These are phyloP conservation scores for Ceyx erithaca DNA, from an alignment of 2,797 vertebrate genomes.

Conservation along the genomic window DNA sequence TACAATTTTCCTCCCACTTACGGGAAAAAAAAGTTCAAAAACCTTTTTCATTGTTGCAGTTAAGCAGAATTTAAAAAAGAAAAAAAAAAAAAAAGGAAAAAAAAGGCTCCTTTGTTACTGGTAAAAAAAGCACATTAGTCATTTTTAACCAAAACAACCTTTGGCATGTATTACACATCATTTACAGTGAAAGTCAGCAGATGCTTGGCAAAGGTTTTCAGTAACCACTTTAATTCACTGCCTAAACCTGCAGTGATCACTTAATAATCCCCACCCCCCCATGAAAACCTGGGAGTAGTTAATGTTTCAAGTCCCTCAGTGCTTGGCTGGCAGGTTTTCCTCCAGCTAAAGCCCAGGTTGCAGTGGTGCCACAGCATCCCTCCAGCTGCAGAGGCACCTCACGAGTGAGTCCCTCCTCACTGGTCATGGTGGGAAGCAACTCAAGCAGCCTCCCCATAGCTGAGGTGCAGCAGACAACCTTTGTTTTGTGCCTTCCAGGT, in stretches of 20 bases:
- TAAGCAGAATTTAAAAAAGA: neutral
- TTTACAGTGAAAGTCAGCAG: neutral
- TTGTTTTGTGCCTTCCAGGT: neutral
- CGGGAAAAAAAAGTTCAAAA: neutral
- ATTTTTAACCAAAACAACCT: slow-evolving; percentile 17
- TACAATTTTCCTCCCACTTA: neutral
- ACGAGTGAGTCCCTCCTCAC: accelerated
- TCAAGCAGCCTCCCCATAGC: neutral
- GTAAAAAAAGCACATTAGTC: neutral
- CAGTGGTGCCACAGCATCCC: neutral
- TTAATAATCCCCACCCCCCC: neutral
- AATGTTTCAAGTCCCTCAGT: accelerated
- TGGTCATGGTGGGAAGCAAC: neutral
- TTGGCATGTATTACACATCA: neutral
- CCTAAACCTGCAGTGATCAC: neutral
- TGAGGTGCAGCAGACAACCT: accelerated
- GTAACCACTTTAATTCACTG: neutral
- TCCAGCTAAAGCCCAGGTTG: neutral
- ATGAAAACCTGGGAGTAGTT: neutral
- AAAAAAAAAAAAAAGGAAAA: neutral
- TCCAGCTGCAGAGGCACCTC: neutral
- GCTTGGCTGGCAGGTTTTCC: neutral
- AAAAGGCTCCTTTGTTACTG: neutral
- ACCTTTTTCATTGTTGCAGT: neutral
- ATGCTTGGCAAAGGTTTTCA: neutral